These are phyloP conservation scores for Stenchaetothrips biformis DNA, from an alignment of 2,888 invertebrate species.

Conservation along the genomic window DNA sequence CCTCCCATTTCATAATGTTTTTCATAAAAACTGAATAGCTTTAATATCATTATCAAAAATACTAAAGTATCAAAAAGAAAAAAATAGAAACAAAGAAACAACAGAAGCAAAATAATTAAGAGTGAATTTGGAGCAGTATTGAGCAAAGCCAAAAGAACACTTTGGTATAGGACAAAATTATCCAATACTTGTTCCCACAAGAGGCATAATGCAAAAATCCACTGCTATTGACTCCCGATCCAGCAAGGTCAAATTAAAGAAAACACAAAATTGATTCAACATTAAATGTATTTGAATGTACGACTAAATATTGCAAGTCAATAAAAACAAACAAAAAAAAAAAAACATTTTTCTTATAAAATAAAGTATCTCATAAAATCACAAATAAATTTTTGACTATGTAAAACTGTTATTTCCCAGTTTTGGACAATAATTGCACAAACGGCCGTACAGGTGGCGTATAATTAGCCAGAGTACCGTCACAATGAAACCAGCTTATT, in stretches of 20 bases:
- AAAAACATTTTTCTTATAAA: conserved; percentile 15
- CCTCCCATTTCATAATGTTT: background rate
- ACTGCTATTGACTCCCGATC: conserved; percentile 19
- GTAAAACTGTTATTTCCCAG: background rate
- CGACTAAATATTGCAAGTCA: background rate
- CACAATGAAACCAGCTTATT: conserved; percentile 81
- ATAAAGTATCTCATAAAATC: conserved; percentile 24
- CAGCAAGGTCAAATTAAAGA: conserved; percentile 23
- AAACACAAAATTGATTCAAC: conserved; percentile 11
- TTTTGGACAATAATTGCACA: conserved; percentile 6
- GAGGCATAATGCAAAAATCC: background rate
- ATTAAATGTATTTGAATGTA: conserved; percentile 16
- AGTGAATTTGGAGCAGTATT: background rate
- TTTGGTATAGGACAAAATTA: background rate
- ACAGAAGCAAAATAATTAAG: background rate
- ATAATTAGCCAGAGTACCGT: conserved; percentile 42
- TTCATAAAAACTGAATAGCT: background rate
- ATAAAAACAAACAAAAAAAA: background rate
- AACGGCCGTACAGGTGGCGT: background rate
- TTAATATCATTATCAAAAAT: conserved; percentile 17
- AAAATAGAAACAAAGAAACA: background rate
- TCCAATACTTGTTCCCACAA: background rate
- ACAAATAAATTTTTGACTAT: conserved; percentile 12
- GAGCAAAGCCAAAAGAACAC: background rate
- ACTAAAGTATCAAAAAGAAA: conserved; percentile 3